Conservation (phyloP, 2,888 invertebrate species). For the Meghimatium bilineatum region DNA sequence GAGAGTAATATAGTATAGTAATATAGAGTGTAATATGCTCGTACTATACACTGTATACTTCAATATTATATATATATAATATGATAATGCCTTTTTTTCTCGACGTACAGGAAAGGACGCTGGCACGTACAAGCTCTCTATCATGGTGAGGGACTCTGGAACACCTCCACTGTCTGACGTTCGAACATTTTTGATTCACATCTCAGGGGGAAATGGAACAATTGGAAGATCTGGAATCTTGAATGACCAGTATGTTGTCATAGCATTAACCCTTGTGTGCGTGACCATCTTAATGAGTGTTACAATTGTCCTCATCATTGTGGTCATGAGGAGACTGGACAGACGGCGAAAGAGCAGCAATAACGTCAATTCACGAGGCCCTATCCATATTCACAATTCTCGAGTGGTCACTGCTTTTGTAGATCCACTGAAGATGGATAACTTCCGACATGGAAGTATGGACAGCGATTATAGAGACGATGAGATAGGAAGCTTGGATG, state of each 20-base stretch:
- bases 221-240: slow-evolving; percentile 31
- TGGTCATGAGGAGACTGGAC: slow-evolving; percentile 66
- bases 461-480: slow-evolving; percentile 37
- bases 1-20: too few species aligned
- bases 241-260: slow-evolving; percentile 57
- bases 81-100: too few species aligned
- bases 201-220: slow-evolving; percentile 52
- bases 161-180: slow-evolving; percentile 51
- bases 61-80: too few species aligned
- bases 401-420: slow-evolving; percentile 29
- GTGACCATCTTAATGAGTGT: slow-evolving; percentile 66
- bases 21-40: too few species aligned
- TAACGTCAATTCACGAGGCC: not conserved
- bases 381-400: slow-evolving; percentile 38
- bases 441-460: slow-evolving; percentile 46
- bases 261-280: slow-evolving; percentile 66
- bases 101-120: slow-evolving; percentile 43
- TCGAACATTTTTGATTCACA: slow-evolving; percentile 48
- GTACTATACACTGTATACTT: too few species aligned
- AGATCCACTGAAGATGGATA: slow-evolving; percentile 44
- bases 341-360: slow-evolving; percentile 39
- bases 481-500: slow-evolving; percentile 23
- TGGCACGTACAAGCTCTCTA: slow-evolving; percentile 51
- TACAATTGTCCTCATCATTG: slow-evolving; percentile 68
- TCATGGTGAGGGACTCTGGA: slow-evolving; percentile 53